Conservation (phyloP, 2,797 vertebrate genomes). For the Fratercula arctica region DNA sequence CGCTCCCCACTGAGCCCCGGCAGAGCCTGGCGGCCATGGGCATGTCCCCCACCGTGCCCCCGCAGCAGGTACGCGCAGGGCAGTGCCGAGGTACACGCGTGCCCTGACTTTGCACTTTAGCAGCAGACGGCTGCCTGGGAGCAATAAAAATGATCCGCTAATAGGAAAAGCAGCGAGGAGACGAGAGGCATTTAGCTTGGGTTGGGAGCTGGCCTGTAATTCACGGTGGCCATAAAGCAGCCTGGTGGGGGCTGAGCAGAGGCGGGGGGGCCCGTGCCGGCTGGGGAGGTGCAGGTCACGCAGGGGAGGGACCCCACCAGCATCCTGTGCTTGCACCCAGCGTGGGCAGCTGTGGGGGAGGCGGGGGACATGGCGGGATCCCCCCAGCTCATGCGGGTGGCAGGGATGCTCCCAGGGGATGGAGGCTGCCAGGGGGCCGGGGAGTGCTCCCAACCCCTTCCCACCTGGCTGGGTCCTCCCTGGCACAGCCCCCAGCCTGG, state of each 20-base stretch:
- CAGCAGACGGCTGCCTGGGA: not conserved
- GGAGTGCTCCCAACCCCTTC: not conserved
- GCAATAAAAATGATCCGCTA: conserved; percentile 27
- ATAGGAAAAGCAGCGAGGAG: conserved; percentile 1
- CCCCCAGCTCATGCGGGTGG: rapidly evolving
- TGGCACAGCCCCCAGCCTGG: not conserved
- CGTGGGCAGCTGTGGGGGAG: not conserved
- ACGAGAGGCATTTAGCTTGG: not conserved
- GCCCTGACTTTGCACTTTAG: not conserved
- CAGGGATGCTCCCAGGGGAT: not conserved
- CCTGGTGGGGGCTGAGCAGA: not conserved
- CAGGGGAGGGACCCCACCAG: not conserved
- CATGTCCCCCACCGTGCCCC: rapidly evolving
- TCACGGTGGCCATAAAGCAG: conserved; percentile 16
- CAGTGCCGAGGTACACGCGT: not conserved
- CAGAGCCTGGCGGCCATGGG: not conserved
- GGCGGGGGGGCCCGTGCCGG: not conserved
- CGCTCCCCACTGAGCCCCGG: not conserved
- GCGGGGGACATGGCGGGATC: not conserved
- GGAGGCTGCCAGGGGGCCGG: not conserved
- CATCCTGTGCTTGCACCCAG: not conserved
- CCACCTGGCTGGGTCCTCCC: not conserved
- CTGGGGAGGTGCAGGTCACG: not conserved
- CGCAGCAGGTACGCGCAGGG: not conserved
- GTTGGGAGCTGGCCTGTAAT: not conserved